Conservation (phyloP, 2,888 invertebrate species). For the Pilophorus perplexus region DNA sequence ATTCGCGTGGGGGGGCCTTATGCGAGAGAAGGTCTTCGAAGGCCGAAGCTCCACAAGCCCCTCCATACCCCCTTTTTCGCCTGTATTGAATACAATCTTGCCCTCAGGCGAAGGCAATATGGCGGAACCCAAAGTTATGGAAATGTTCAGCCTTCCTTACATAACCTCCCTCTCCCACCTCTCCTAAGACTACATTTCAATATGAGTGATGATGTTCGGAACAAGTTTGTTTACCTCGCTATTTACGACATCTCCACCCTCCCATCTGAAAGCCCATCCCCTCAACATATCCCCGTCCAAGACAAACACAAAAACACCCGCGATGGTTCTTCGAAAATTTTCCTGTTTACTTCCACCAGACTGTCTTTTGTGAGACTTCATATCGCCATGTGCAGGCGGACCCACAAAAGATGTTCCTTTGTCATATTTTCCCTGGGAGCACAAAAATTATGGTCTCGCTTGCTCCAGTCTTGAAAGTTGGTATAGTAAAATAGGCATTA, state of each 20-base stretch:
- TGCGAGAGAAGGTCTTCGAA: background rate
- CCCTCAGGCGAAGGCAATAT: constrained; percentile 44
- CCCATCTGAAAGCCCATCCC: no score
- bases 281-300: no score
- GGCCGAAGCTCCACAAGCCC: constrained; percentile 18
- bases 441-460: no score
- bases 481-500: no score
- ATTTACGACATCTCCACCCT: constrained; percentile 16
- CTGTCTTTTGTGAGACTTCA: constrained; percentile 4
- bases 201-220: constrained; percentile 35
- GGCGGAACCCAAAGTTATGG: constrained; percentile 44
- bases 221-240: constrained; percentile 37
- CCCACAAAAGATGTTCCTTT: constrained; percentile 29
- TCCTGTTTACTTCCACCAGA: constrained; percentile 28
- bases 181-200: constrained; percentile 39
- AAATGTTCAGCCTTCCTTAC: constrained; percentile 24
- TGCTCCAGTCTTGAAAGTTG: no score
- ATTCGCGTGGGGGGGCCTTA: constrained; percentile 33
- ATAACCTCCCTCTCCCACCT: no score
- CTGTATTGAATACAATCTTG: constrained; percentile 44
- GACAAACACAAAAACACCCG: no score
- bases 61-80: background rate
- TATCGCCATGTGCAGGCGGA: background rate
- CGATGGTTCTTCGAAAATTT: constrained; percentile 10
- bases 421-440: no score